Evolutionary conservation across 2,888 invertebrate species (phyloP).

Genomic region (Rhaphigaster nebulosa): DNA sequence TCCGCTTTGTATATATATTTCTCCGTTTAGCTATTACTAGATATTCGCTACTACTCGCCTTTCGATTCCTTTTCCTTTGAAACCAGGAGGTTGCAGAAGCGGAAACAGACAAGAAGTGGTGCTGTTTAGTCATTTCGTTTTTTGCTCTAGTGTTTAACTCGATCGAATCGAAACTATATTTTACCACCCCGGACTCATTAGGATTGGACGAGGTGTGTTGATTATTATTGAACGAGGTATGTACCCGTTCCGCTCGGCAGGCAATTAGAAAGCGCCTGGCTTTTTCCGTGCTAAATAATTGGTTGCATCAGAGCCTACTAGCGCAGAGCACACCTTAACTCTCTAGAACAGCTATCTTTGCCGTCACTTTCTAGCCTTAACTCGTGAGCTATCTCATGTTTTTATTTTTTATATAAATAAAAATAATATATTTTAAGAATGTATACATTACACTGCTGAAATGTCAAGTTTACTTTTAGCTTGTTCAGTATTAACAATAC

Average conservation of each 20-base stretch:
- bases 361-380: not conserved
- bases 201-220: not conserved
- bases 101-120: not conserved
- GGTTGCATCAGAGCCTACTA: conserved; percentile 42
- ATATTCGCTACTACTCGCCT: not conserved
- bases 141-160: not conserved
- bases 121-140: not conserved
- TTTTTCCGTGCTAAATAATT: conserved; percentile 53
- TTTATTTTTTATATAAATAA: no score
- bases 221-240: not conserved
- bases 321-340: not conserved
- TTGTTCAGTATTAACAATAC: no score
- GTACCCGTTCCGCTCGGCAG: conserved; percentile 31
- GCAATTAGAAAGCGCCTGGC: conserved; percentile 30
- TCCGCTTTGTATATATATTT: not conserved
- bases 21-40: not conserved
- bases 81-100: not conserved
- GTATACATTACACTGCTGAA: no score
- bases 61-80: not conserved
- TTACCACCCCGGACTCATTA: not conserved
- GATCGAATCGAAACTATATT: not conserved
- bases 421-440: no score
- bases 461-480: no score
- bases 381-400: not conserved
- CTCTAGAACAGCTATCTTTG: conserved; percentile 5